Percentiles rank a stretch among this genome's conserved stretches.
These are phyloP conservation scores for Apogon hyalosoma DNA, from an alignment of 2,797 vertebrate genomes.

Conservation along the genomic window DNA sequence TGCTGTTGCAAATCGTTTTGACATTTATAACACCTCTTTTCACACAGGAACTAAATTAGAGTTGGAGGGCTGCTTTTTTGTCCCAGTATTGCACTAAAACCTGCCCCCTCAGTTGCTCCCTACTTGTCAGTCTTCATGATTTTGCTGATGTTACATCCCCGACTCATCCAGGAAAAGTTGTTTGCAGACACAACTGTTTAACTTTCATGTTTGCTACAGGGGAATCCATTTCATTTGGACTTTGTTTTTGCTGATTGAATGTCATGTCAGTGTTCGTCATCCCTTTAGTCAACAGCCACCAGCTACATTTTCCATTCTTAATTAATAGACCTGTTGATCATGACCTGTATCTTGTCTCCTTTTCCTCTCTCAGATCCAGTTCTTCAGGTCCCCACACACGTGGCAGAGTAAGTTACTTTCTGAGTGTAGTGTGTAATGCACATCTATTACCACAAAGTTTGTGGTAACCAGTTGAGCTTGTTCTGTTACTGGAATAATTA, in stretches of 20 bases:
- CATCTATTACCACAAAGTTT: constrained; percentile 30
- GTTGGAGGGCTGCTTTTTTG: too few relatives aligned
- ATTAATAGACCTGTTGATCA: constrained; percentile 51
- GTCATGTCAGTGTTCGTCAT: constrained; percentile 19
- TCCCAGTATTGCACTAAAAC: too few relatives aligned
- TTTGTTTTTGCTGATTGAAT: constrained; percentile 34
- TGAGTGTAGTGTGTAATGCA: not conserved
- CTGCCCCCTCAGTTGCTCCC: too few relatives aligned
- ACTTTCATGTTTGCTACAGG: constrained; percentile 28
- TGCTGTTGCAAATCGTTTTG: not conserved
- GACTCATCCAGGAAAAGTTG: constrained; percentile 3
- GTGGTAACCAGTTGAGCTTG: constrained; percentile 24
- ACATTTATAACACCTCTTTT: too few relatives aligned
- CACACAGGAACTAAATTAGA: too few relatives aligned
- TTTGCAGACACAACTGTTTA: constrained; percentile 42
- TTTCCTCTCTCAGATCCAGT: constrained; percentile 91
- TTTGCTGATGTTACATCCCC: not conserved
- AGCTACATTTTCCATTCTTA: constrained; percentile 17
- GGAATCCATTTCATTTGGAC: constrained; percentile 32
- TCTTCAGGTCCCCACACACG: constrained; percentile 95
- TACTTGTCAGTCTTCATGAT: too few relatives aligned
- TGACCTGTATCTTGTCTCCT: constrained; percentile 49
- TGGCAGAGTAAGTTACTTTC: constrained; percentile 89
- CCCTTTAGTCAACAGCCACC: constrained; percentile 30
- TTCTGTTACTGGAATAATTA: constrained; percentile 5